Conservation (phyloP, 92 coral and sea anemone genomes). For the Metridium senile region DNA sequence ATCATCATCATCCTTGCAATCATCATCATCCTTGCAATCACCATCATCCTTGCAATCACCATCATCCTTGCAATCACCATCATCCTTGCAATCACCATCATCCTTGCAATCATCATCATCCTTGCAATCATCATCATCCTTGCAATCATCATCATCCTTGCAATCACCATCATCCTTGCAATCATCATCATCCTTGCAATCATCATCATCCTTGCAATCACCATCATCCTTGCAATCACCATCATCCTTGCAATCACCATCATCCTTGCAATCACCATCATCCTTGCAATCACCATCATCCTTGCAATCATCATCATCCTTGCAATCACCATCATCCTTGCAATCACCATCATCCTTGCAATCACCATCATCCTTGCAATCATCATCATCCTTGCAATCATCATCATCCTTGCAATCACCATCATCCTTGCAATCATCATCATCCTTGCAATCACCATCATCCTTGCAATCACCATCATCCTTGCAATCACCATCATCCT, state of each 20-base stretch:
- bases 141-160: not conserved
- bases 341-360: not conserved
- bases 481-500: not conserved
- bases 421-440: not conserved
- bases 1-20: not conserved
- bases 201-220: not conserved
- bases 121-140: not conserved
- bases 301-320: not conserved
- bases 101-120: not conserved
- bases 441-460: not conserved
- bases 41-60: not conserved
- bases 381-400: not conserved
- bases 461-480: not conserved
- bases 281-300: not conserved
- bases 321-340: not conserved
- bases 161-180: not conserved
- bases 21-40: not conserved
- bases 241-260: not conserved
- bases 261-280: not conserved
- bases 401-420: not conserved
- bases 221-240: not conserved
- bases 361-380: not conserved
- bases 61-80: not conserved
- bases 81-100: not conserved
- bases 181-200: not conserved